Base-by-base conservation (phyloP, 2,113 vertebrate genomes). In the Nothobranchius furzeri region DNA sequence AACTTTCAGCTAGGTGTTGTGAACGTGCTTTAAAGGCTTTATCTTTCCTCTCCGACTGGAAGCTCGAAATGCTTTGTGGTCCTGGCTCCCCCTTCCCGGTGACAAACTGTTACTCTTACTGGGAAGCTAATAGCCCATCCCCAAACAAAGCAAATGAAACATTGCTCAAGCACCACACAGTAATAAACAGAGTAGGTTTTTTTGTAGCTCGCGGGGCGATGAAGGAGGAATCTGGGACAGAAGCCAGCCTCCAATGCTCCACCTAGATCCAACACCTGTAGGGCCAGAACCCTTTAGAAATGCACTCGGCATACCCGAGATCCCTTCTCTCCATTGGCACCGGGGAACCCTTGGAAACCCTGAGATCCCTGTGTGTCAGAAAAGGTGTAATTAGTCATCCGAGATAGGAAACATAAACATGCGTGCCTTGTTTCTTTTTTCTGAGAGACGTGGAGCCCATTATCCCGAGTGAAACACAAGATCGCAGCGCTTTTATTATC, bases 281-380 rank as follows among this genome's bases (percentile, higher is more conserved):
- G 40, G 48, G 48, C 75, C 56, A 59, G 64, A 62, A 52, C 36
- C 60, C 75, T 79, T 74, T 69, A 67, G 43, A 60, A 71, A 63
- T 60, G 9, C 50, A 56, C 14, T 0, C 1, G 55, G 78, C 95
- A 83, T 94, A 99, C 97, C 94, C 98, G 90, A 71, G 95, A 93
- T 57, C 98, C 98, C 81, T 99, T 99, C 88, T 99, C 98, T 82
- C 98, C 97, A 0, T 96, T 98, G 87, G 98, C 94, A 2, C 98
- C 98, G 13, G 95, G 93, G 70, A 99, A 99, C 64, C 98, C 98
- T 85, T 96, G 95, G 90, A 98, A 98, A 77, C 97, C 98, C 20
- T 97, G 93, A 1, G 97, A 99, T 73, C 98, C 98, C 98, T 97
- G 85, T 11, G 91, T 40, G 43, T 2, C 25, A 78, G 17, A 66